Percentiles rank a stretch among this genome's conserved stretches.
Conservation (phyloP, 1,140 invertebrate species). For the Bombus affinis region DNA sequence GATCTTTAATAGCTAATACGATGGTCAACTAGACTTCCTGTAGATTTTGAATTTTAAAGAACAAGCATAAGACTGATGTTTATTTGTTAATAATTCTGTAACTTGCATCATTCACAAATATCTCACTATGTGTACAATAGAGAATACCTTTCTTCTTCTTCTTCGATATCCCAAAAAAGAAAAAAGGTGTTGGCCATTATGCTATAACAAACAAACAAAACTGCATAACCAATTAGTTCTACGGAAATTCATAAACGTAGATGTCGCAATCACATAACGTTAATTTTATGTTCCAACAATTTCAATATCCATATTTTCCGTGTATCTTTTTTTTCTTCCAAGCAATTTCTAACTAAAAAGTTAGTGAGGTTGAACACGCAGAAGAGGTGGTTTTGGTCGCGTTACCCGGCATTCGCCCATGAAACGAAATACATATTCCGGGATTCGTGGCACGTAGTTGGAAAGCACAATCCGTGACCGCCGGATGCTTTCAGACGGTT, state of each 20-base stretch:
- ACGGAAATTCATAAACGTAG: too few relatives aligned
- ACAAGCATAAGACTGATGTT: too few relatives aligned
- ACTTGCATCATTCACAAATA: too few relatives aligned
- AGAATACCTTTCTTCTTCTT: background rate
- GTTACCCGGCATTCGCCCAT: background rate
- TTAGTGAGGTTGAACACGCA: background rate
- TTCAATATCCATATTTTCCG: background rate
- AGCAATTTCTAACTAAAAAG: background rate
- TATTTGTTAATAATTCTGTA: too few relatives aligned
- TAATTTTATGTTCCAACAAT: background rate
- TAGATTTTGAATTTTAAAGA: too few relatives aligned
- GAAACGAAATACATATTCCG: background rate
- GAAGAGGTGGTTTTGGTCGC: background rate
- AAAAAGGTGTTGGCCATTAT: background rate
- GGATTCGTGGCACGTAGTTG: slow-evolving; percentile 39
- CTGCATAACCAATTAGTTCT: too few relatives aligned
- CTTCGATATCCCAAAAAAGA: background rate
- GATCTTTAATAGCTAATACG: too few relatives aligned
- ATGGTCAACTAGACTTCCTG: too few relatives aligned
- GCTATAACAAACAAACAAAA: too few relatives aligned
- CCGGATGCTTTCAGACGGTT: slow-evolving; percentile 43
- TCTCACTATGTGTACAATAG: too few relatives aligned
- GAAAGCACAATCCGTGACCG: slow-evolving; percentile 35
- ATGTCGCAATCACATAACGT: too few relatives aligned
- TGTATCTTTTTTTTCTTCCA: background rate